A percentile compares a stretch with the other conserved stretches of the same genome.
Evolutionary conservation across 2,113 vertebrate species (phyloP).

Genomic region (Pomatostomus ruficeps): DNA sequence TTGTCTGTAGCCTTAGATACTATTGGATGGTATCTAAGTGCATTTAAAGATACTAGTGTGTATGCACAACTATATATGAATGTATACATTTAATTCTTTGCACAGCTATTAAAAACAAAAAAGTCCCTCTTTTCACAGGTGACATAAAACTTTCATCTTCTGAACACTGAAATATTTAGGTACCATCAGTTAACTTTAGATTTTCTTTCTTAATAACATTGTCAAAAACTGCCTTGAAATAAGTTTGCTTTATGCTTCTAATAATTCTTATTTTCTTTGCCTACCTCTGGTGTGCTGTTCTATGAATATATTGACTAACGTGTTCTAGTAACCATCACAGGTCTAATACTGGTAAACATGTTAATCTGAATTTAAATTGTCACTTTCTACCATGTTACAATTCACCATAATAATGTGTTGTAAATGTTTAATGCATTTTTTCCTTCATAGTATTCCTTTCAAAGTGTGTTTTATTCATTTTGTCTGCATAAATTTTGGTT

Average conservation of each 20-base stretch:
- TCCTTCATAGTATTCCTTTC: slow-evolving; percentile 11
- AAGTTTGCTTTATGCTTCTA: neutral
- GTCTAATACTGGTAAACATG: slow-evolving; percentile 40
- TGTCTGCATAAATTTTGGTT: slow-evolving; percentile 59
- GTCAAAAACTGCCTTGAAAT: neutral
- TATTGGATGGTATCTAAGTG: slow-evolving; percentile 20
- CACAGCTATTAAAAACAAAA: neutral
- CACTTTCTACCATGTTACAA: slow-evolving; percentile 29
- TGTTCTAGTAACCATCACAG: slow-evolving; percentile 49
- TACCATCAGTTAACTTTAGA: neutral
- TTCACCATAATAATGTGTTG: slow-evolving; percentile 23
- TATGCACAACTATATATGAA: neutral
- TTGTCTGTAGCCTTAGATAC: slow-evolving; percentile 41
- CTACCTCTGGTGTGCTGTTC: slow-evolving; percentile 16
- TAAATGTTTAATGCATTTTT: slow-evolving; percentile 28
- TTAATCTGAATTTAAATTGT: slow-evolving; percentile 17
- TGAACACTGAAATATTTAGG: neutral
- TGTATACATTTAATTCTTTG: neutral
- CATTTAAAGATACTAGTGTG: neutral
- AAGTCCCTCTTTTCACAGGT: slow-evolving; percentile 17
- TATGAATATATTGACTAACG: slow-evolving; percentile 56
- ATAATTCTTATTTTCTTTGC: neutral
- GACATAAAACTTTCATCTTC: neutral
- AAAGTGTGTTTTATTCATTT: slow-evolving; percentile 48
- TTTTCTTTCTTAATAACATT: neutral